phyloP scores from a whole-genome alignment of 30 jellyfish, hydroid and myxozoan species.

The Clytia hemisphaerica region DNA sequence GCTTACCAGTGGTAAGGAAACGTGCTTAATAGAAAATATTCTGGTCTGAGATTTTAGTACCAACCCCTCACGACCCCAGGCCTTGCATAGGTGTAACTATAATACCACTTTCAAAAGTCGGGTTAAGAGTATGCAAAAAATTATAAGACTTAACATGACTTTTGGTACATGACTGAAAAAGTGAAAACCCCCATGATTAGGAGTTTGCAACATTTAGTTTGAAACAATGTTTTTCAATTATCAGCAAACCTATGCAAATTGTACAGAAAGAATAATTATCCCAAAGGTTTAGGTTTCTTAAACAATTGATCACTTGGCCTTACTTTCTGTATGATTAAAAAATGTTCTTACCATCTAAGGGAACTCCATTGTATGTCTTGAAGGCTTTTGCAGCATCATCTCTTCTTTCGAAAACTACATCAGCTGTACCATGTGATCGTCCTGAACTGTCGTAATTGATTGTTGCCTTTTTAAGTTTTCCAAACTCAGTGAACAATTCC shows the following conservation, averaged over 20 bases:
- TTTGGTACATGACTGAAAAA: neutral
- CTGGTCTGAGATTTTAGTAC: too few species aligned
- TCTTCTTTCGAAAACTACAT: constrained; percentile 68
- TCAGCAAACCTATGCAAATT: neutral
- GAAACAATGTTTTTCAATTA: neutral
- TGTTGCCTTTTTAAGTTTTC: constrained; percentile 69
- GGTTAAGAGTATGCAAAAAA: too few species aligned
- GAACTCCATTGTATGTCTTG: constrained; percentile 90
- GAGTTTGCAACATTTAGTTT: neutral
- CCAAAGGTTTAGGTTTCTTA: neutral
- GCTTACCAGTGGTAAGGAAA: too few species aligned
- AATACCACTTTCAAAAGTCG: too few species aligned
- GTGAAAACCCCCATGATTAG: neutral
- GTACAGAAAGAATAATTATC: neutral
- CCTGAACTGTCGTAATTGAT: constrained; percentile 87
- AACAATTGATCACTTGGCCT: neutral
- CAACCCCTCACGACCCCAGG: too few species aligned
- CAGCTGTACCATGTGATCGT: constrained; percentile 99
- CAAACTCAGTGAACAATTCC: constrained; percentile 90
- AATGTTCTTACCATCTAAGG: constrained; percentile 77
- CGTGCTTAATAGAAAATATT: too few species aligned
- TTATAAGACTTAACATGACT: too few species aligned
- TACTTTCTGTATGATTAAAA: too few species aligned
- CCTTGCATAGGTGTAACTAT: too few species aligned
- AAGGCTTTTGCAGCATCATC: constrained; percentile 83